Percentiles rank a stretch among this genome's conserved stretches.
Conservation (phyloP, 2,888 invertebrate genomes). For the Trimorus sp. region DNA sequence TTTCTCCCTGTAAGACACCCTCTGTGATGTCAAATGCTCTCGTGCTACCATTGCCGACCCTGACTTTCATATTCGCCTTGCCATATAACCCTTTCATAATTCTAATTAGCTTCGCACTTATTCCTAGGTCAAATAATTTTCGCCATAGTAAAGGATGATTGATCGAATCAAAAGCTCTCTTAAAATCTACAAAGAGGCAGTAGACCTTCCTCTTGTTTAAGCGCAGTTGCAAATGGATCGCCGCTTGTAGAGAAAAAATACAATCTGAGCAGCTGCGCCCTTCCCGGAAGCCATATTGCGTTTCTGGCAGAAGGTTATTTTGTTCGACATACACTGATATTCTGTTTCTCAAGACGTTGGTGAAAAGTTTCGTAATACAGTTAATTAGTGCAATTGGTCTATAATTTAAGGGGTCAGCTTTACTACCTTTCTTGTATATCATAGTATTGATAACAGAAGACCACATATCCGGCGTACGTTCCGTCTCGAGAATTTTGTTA, state of each 20-base stretch:
- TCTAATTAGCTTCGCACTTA: not conserved
- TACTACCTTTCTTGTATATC: too few relatives aligned
- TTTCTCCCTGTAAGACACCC: not conserved
- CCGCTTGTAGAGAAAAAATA: not conserved
- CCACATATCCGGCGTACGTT: too few relatives aligned
- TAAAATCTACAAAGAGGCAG: slow-evolving; percentile 2
- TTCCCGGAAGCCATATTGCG: not conserved
- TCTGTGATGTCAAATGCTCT: not conserved
- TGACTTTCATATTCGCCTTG: not conserved
- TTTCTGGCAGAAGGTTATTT: not conserved
- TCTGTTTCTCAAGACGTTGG: too few relatives aligned
- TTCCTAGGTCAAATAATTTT: not conserved
- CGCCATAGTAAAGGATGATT: not conserved
- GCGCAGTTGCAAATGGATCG: not conserved
- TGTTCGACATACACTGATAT: too few relatives aligned
- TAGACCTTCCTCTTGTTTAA: not conserved
- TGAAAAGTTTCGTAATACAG: too few relatives aligned
- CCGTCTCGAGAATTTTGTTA: too few relatives aligned
- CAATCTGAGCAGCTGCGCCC: not conserved
- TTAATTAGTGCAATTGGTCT: too few relatives aligned
- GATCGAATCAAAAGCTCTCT: not conserved
- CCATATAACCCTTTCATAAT: not conserved
- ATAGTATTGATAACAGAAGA: too few relatives aligned
- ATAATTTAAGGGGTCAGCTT: too few relatives aligned
- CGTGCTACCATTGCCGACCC: not conserved